Evolutionary conservation across 2,113 vertebrate genomes (phyloP).

Genomic region (Cairina moschata): DNA sequence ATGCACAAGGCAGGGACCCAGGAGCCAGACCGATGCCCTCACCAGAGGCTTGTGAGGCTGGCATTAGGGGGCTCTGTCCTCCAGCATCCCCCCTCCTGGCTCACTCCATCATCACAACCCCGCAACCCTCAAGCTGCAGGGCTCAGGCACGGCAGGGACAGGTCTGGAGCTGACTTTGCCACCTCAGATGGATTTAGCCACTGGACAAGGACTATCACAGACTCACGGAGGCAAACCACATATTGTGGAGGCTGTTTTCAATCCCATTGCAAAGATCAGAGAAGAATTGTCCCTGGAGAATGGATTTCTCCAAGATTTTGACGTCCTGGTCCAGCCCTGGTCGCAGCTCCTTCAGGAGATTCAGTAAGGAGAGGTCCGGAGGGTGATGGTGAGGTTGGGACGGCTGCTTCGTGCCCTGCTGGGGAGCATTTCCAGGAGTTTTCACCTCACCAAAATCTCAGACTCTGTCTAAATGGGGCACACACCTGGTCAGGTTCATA

Average conservation of each 20-base stretch:
- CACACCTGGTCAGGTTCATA: background rate
- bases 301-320: background rate
- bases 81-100: background rate
- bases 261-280: too few species aligned
- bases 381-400: background rate
- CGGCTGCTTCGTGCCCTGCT: rapidly evolving
- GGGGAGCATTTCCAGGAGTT: background rate
- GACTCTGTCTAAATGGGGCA: rapidly evolving
- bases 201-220: too few species aligned
- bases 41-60: rapidly evolving
- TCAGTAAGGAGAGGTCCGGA: too few species aligned
- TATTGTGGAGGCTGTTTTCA: too few species aligned
- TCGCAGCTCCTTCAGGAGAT: background rate
- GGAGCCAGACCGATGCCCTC: rapidly evolving
- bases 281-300: background rate
- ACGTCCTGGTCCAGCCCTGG: too few species aligned
- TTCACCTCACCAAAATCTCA: background rate
- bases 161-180: too few species aligned
- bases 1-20: too few species aligned
- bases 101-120: too few species aligned
- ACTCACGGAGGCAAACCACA: too few species aligned
- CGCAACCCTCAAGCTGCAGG: too few species aligned
- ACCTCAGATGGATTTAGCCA: too few species aligned
- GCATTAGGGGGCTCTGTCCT: rapidly evolving
- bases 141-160: too few species aligned